phyloP scores from a whole-genome alignment of 2,888 invertebrate genomes.

The Perizoma flavofasciatum region DNA sequence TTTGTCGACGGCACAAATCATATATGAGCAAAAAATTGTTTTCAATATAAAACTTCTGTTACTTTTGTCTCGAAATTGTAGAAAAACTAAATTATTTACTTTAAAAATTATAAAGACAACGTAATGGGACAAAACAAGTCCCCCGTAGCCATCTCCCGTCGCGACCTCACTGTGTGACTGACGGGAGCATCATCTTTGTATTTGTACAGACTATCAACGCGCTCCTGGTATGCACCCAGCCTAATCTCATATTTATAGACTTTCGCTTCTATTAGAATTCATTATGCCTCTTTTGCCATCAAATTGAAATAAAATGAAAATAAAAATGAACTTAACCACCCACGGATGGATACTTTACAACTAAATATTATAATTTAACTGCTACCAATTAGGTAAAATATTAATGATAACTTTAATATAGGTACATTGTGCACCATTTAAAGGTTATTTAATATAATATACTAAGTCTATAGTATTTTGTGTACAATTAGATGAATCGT shows the following conservation, averaged over 20 bases:
- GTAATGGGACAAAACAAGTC: slow-evolving; percentile 34
- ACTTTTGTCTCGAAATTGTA: slow-evolving; percentile 21
- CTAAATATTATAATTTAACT: slow-evolving; percentile 10
- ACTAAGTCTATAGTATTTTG: too few relatives aligned
- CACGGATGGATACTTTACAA: slow-evolving; percentile 14
- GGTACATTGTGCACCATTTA: too few relatives aligned
- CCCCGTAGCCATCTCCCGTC: slow-evolving; percentile 42
- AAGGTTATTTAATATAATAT: too few relatives aligned
- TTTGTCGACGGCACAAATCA: too few relatives aligned
- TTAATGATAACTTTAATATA: neutral
- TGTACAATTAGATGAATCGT: too few relatives aligned
- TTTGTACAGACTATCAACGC: slow-evolving; percentile 71
- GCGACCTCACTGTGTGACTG: slow-evolving; percentile 39
- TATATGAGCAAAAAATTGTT: too few relatives aligned
- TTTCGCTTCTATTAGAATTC: slow-evolving; percentile 55
- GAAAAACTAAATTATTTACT: slow-evolving; percentile 32
- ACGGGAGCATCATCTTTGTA: slow-evolving; percentile 67
- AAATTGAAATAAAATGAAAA: slow-evolving; percentile 31
- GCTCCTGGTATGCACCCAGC: slow-evolving; percentile 72
- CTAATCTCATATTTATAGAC: slow-evolving; percentile 64
- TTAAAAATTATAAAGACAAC: slow-evolving; percentile 30
- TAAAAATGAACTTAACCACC: slow-evolving; percentile 24
- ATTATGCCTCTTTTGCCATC: slow-evolving; percentile 34
- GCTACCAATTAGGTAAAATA: slow-evolving; percentile 13
- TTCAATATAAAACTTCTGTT: too few relatives aligned